phyloP scores from a whole-genome alignment of 2,888 invertebrate genomes.

The Ectemnius lituratus region DNA sequence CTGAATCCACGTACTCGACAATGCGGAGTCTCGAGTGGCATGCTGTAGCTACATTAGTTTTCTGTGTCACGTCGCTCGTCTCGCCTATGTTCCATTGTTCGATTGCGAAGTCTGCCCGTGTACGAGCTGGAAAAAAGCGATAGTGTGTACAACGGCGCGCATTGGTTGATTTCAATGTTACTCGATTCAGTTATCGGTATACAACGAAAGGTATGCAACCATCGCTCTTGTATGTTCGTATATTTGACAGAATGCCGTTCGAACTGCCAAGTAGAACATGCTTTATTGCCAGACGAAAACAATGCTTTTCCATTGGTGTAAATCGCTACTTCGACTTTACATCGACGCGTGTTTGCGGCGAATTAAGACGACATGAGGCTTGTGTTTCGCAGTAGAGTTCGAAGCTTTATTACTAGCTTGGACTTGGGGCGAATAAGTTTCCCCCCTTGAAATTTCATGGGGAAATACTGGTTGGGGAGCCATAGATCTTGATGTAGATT shows the following conservation, averaged over 20 bases:
- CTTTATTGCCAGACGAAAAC: not conserved
- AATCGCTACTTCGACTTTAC: too few relatives aligned
- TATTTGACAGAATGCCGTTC: conserved; percentile 8
- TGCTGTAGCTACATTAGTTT: not conserved
- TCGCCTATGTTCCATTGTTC: conserved; percentile 8
- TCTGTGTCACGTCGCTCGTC: conserved; percentile 6
- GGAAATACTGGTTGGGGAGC: not conserved
- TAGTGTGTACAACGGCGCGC: not conserved
- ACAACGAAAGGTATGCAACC: not conserved
- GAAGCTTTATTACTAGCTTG: too few relatives aligned
- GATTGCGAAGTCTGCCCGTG: not conserved
- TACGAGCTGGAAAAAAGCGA: not conserved
- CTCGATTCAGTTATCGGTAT: not conserved
- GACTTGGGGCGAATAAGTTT: too few relatives aligned
- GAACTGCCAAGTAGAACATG: not conserved
- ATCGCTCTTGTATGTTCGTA: conserved; percentile 23
- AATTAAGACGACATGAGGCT: too few relatives aligned
- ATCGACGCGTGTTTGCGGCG: too few relatives aligned
- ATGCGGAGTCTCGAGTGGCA: too few relatives aligned
- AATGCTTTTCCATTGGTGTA: not conserved
- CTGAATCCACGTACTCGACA: too few relatives aligned
- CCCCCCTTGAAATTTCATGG: not conserved
- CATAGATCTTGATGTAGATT: not conserved
- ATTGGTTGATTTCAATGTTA: too few relatives aligned
- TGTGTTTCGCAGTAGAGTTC: too few relatives aligned